Conservation (phyloP, 2,888 invertebrate species). For the Drosophila fungiperda region DNA sequence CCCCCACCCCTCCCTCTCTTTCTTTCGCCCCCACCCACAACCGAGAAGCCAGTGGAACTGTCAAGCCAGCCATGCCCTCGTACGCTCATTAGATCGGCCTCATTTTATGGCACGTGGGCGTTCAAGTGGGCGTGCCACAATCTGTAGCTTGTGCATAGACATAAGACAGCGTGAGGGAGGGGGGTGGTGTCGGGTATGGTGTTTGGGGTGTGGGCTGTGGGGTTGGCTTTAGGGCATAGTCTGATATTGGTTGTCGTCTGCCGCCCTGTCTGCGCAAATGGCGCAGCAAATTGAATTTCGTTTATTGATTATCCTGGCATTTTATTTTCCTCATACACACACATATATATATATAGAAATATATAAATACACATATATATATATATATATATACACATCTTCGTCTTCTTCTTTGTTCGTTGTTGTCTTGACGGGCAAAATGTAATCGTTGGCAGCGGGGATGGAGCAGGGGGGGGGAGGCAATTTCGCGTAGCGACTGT, state of each 20-base stretch:
- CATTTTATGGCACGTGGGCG: slow-evolving; percentile 68
- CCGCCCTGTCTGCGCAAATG: slow-evolving; percentile 74
- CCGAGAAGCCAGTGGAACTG: not conserved
- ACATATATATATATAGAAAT: not conserved
- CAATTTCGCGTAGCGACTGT: slow-evolving; percentile 21
- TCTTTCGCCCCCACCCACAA: not conserved
- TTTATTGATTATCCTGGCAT: slow-evolving; percentile 81
- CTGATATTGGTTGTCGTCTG: slow-evolving; percentile 15
- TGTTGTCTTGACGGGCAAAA: slow-evolving; percentile 20
- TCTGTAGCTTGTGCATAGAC: slow-evolving; percentile 31
- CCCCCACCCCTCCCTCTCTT: not conserved
- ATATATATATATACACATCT: slow-evolving; percentile 6
- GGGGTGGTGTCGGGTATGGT: not conserved
- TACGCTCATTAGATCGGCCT: slow-evolving; percentile 73
- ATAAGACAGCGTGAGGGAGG: not conserved
- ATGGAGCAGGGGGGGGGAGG: not conserved
- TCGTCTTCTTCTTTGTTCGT: slow-evolving; percentile 13
- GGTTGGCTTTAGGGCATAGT: not conserved
- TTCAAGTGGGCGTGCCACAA: slow-evolving; percentile 59
- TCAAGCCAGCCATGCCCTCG: not conserved
- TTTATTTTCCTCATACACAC: slow-evolving; percentile 56
- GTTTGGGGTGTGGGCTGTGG: not conserved
- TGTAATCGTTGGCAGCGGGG: not conserved
- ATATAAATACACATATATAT: not conserved
- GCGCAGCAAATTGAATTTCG: slow-evolving; percentile 82